Conservation (phyloP, 2,797 vertebrate species). For the Bradypodion ventrale region DNA sequence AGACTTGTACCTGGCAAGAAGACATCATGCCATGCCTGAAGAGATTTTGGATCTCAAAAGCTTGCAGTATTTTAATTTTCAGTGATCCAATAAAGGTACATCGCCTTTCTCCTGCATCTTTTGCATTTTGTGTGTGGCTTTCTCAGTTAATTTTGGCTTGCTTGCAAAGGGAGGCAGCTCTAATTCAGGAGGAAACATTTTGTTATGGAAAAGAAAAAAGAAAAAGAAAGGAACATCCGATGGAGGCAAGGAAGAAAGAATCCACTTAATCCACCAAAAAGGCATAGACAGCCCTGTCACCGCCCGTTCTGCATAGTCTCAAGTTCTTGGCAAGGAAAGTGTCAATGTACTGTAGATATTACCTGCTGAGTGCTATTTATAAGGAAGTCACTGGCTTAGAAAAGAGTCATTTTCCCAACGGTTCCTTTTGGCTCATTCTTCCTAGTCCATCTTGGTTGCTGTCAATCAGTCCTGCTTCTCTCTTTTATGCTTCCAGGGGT, state of each 20-base stretch:
- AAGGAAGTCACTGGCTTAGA: slow-evolving; percentile 46
- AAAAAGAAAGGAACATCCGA: background rate
- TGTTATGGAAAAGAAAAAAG: too few relatives aligned
- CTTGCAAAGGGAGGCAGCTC: background rate
- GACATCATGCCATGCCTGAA: too few relatives aligned
- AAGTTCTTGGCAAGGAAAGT: slow-evolving; percentile 23
- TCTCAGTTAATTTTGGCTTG: slow-evolving; percentile 24
- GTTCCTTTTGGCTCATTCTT: background rate
- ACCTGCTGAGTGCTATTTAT: slow-evolving; percentile 22
- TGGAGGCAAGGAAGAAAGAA: background rate
- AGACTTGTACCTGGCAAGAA: too few relatives aligned
- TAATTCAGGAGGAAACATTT: background rate
- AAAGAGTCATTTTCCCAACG: background rate
- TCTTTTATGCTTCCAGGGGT: slow-evolving; percentile 92
- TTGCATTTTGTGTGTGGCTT: too few relatives aligned
- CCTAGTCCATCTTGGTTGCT: background rate
- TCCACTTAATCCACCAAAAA: background rate
- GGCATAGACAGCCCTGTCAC: slow-evolving; percentile 3
- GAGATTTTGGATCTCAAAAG: too few relatives aligned
- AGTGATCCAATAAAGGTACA: too few relatives aligned
- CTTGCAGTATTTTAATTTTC: too few relatives aligned
- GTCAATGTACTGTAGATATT: background rate
- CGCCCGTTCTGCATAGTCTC: slow-evolving; percentile 21
- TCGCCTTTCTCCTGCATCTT: too few relatives aligned
- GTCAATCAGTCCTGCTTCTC: slow-evolving; percentile 84